Conservation (phyloP, 2,888 invertebrate genomes). For the Euplexia lucipara region DNA sequence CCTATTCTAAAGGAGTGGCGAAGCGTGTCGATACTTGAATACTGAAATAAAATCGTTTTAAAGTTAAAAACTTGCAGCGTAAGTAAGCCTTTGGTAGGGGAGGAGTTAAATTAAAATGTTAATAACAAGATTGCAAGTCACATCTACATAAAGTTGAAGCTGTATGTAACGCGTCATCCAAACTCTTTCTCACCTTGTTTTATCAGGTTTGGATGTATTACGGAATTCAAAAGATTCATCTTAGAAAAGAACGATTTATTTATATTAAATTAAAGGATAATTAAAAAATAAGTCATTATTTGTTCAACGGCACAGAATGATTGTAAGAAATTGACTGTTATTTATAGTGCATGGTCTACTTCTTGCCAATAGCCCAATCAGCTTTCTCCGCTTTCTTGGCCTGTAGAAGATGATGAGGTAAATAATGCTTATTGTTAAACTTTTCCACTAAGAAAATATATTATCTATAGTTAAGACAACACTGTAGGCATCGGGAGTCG, state of each 20-base stretch:
- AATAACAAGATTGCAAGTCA: conserved; percentile 62
- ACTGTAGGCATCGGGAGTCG: conserved; percentile 39
- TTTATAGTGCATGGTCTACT: conserved; percentile 80
- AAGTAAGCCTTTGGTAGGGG: conserved; percentile 71
- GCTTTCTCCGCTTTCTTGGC: conserved; percentile 95
- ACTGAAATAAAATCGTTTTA: conserved; percentile 64
- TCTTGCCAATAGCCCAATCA: conserved; percentile 93
- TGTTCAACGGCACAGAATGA: conserved; percentile 71
- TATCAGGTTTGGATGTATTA: conserved; percentile 68
- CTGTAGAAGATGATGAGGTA: conserved; percentile 90
- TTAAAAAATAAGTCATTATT: conserved; percentile 78
- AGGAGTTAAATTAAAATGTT: conserved; percentile 63
- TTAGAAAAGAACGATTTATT: conserved; percentile 80
- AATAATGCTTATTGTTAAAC: conserved; percentile 60
- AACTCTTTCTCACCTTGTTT: conserved; percentile 83
- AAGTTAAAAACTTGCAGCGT: conserved; percentile 65
- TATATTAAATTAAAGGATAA: conserved; percentile 77
- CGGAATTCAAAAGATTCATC: conserved; percentile 71
- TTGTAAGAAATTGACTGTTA: conserved; percentile 68
- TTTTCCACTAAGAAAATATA: conserved; percentile 23
- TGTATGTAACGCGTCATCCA: conserved; percentile 75
- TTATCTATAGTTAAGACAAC: conserved; percentile 17
- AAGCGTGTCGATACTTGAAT: conserved; percentile 74
- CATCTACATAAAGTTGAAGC: conserved; percentile 72
- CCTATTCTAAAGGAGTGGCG: conserved; percentile 70